Conservation (phyloP, 2,113 vertebrate genomes). For the Channa maculata region DNA sequence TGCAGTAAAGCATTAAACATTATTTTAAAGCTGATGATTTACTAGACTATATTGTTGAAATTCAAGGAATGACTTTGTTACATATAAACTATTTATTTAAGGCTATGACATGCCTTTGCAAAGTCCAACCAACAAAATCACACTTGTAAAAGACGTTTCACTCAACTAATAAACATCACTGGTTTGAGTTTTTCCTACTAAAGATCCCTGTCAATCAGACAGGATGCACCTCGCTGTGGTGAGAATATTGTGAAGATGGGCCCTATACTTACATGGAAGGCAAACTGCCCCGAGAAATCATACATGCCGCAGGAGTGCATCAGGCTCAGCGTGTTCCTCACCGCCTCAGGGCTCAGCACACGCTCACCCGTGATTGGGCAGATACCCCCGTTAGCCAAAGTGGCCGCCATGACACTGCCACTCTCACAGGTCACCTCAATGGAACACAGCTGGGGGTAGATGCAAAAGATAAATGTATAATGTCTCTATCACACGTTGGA, state of each 20-base stretch:
- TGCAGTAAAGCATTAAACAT: too few relatives aligned
- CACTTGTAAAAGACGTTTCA: too few relatives aligned
- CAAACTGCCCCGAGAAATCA: constrained; percentile 98
- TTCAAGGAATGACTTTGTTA: too few relatives aligned
- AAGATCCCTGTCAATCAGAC: background rate
- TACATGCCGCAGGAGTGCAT: constrained; percentile 99
- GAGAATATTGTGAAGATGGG: background rate
- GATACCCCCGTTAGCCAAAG: constrained; percentile 96
- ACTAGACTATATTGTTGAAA: too few relatives aligned
- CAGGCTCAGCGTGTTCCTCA: constrained; percentile 95
- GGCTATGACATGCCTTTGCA: too few relatives aligned
- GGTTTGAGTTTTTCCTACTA: background rate
- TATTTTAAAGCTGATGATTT: too few relatives aligned
- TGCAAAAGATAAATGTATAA: background rate
- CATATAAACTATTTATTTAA: too few relatives aligned
- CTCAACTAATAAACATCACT: background rate
- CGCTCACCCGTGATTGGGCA: constrained; percentile 97
- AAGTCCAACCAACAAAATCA: too few relatives aligned
- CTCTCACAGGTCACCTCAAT: constrained; percentile 98
- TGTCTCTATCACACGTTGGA: background rate
- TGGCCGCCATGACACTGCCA: constrained; percentile 98
- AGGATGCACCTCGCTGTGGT: too few relatives aligned
- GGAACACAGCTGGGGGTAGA: constrained; percentile 89
- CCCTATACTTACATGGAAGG: constrained; percentile 90
- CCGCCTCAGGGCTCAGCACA: constrained; percentile 94